Evolutionary conservation across 2,888 invertebrate species (phyloP), one percentile per base, ranked within the genome.

Genomic region (Gymnoscelis rufifasciata): DNA sequence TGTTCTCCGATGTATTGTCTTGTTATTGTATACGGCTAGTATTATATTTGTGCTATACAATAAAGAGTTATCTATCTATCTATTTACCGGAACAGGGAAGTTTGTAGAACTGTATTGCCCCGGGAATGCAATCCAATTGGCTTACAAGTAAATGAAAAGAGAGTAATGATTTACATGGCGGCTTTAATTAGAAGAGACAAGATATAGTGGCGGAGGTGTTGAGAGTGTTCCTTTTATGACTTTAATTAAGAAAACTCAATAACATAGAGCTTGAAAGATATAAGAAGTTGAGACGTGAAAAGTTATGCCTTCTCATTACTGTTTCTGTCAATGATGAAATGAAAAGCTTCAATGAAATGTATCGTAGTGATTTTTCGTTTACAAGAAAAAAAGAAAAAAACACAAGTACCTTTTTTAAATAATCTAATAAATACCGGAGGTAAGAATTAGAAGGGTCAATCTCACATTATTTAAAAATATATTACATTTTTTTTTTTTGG

Each of bases 41-140:
- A n/a, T n/a, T n/a, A n/a, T n/a, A n/a, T n/a, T n/a, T n/a, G n/a
- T n/a, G n/a, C n/a, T n/a, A n/a, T n/a, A n/a, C n/a, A n/a, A n/a
- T n/a, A n/a, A n/a, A n/a, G n/a, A n/a, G 11, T 1, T 13, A 11
- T 30, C 7, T 7, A 5, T 12, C 8, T 8, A 13, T 4, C 13
- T 1, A 2, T 14, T 1, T 19, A 19, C n/a, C 12, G 11, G 30
- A 30, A 31, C 31, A n/a, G 14, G n/a, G n/a, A 31, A 31, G 31
- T 31, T n/a, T 8, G 31, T 13, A n/a, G 31, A 13, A n/a, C 31
- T 31, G n/a, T 11, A n/a, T 13, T 5, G 38, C 45, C 47, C 49
- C 49, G 54, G 43, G 51, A 57, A 57, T 51, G 51, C 44, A 49
- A 52, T 54, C 52, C 49, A 45, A 52, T 57, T 49, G 51, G 51